Base-by-base conservation (phyloP, 2,797 vertebrate species). In the Aldrovandia affinis region DNA sequence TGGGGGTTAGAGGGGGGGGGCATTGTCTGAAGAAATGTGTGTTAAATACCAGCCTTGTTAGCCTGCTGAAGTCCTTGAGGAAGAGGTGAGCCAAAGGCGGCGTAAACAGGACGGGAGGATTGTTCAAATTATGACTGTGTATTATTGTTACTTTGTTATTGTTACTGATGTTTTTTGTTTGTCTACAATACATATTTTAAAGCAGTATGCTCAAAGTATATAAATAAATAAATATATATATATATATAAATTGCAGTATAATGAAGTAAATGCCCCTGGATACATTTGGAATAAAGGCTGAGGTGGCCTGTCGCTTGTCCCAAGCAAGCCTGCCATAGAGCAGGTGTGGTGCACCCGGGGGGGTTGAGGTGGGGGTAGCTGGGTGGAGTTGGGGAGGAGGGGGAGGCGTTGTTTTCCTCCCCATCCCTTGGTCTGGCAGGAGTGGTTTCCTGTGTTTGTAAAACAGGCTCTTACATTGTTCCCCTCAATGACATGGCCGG, bases 401-500 rank as follows among this genome's bases (percentile, higher is more conserved):
- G 30, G 75, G 77, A 47, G 47, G 20, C 28, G 44, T 20, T 82
- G 78, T 79, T 82, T 87, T 86, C 83, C 81, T 57, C 75, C 79
- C 36, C n/a, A 70, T 61, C 81, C 83, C 78, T 79, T 20, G 33
- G 78, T 87, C 78, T 39, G 88, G 90, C 94, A 93, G 92, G 90
- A 88, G 90, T 90, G 83, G 91, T 92, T 96, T 96, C 95, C 95
- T 94, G 94, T 95, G 93, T 96, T 96, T 96, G 95, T 95, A 88
- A 44, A 87, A 93, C 89, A 87, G 89, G 92, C 94, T 94, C 91
- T 83, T 89, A 91, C 93, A 95, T 96, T 96, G 94, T 95, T 89
- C 68, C 87, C 82, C 81, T 85, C 82, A 87, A 89, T 94, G 94
- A 94, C 94, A 94, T 93, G 93, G 86, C 22, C 88, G 91, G 85